A percentile compares a stretch with the other conserved stretches of the same genome.
phyloP scores from a whole-genome alignment of 2,797 vertebrate genomes.

The Tangara arthus region DNA sequence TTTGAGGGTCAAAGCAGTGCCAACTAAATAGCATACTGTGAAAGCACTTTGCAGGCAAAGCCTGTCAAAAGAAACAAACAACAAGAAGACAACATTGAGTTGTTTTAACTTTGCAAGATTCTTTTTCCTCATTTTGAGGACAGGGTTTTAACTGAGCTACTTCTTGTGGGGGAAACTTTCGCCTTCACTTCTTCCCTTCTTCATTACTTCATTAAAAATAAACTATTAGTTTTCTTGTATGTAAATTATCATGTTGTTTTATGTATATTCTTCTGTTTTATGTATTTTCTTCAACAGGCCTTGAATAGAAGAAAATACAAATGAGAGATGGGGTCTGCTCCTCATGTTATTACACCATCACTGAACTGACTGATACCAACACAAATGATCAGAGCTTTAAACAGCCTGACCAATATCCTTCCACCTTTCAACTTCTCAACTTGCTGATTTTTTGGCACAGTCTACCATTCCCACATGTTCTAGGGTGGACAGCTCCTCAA shows the following conservation, averaged over 20 bases:
- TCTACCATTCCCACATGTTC: background rate
- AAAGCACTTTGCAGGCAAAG: background rate
- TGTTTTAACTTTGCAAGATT: background rate
- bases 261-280: background rate
- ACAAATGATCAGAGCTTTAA: background rate
- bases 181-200: background rate
- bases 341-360: background rate
- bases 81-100: background rate
- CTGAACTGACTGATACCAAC: background rate
- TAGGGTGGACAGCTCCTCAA: background rate
- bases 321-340: background rate
- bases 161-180: background rate
- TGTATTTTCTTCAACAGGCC: background rate
- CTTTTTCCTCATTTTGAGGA: background rate
- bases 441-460: no score
- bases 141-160: background rate
- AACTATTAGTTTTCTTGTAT: background rate
- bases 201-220: background rate
- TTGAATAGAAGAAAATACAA: background rate
- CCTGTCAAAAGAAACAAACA: background rate
- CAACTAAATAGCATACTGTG: background rate
- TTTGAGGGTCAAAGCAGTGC: background rate
- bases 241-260: background rate
- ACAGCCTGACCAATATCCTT: background rate
- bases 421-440: background rate